These are phyloP conservation scores for Avahi laniger DNA, from an alignment of 2,797 vertebrate species.

Conservation along the genomic window DNA sequence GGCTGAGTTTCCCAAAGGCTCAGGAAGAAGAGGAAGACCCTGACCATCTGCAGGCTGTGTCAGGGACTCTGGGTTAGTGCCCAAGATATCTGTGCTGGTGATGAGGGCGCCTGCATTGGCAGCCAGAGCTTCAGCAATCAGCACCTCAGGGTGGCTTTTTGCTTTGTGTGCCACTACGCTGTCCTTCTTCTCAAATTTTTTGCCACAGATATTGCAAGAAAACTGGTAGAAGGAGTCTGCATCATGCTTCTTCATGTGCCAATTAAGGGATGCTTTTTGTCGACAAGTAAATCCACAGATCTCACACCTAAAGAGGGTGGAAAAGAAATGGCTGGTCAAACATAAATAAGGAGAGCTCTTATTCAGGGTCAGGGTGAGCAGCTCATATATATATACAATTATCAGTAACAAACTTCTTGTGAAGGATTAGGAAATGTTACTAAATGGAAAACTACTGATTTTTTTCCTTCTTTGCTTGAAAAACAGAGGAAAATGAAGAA, in stretches of 20 bases:
- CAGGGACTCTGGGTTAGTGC: constrained; percentile 89
- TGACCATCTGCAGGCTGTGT: constrained; percentile 86
- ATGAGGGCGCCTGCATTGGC: constrained; percentile 95
- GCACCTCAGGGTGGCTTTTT: constrained; percentile 94
- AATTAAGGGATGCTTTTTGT: constrained; percentile 98
- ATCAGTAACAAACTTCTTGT: background rate
- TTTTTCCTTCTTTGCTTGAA: background rate
- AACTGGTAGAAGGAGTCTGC: constrained; percentile 97
- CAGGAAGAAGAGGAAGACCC: constrained; percentile 88
- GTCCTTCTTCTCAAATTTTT: constrained; percentile 99
- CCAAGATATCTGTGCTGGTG: constrained; percentile 93
- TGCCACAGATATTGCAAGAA: constrained; percentile 98
- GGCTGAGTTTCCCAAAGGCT: constrained; percentile 86
- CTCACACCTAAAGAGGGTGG: constrained; percentile 91
- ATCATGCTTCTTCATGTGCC: constrained; percentile 99
- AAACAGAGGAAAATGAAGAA: background rate
- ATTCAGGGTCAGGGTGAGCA: background rate
- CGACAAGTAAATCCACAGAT: constrained; percentile 98
- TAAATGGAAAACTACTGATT: background rate
- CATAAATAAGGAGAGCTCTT: background rate
- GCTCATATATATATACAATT: rapidly evolving
- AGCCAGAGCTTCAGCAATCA: constrained; percentile 96
- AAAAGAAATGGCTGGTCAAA: constrained; percentile 31
- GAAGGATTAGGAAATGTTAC: background rate
- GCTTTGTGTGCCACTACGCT: constrained; percentile 95